phyloP scores from a whole-genome alignment of 2,113 vertebrate species.

The Phainopepla nitens region DNA sequence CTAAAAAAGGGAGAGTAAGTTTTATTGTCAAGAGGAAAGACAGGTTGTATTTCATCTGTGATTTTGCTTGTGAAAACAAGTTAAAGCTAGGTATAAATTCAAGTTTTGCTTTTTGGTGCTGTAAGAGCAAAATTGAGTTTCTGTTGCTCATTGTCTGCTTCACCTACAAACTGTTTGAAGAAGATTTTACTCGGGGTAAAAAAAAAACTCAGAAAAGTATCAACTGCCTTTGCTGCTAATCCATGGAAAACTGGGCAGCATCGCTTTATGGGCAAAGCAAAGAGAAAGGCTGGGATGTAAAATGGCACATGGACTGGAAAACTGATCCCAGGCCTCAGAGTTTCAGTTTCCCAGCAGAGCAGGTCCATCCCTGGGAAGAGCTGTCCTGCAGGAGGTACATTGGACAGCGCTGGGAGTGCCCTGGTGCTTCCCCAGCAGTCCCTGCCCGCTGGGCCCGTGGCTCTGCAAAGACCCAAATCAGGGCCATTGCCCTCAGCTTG shows the following conservation, averaged over 20 bases:
- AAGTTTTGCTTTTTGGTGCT: neutral
- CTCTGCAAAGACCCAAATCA: neutral
- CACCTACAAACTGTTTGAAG: neutral
- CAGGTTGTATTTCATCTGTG: neutral
- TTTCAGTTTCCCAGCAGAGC: neutral
- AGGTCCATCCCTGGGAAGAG: neutral
- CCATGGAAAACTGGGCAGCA: accelerated
- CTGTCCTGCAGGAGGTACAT: accelerated
- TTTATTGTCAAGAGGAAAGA: neutral
- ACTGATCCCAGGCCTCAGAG: neutral
- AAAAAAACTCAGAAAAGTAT: neutral
- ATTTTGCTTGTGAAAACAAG: neutral
- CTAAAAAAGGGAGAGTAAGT: neutral
- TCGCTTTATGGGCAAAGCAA: neutral
- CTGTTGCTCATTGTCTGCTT: neutral
- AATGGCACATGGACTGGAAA: neutral
- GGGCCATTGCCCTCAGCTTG: neutral
- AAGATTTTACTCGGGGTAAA: neutral
- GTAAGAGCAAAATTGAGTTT: neutral
- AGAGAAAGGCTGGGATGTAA: neutral
- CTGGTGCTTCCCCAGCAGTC: accelerated
- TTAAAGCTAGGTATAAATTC: neutral
- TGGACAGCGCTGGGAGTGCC: neutral
- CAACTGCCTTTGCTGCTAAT: neutral
- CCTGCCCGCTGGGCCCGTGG: neutral